Conservation (phyloP, 2,797 vertebrate species). For the Epinephelus malabaricus region DNA sequence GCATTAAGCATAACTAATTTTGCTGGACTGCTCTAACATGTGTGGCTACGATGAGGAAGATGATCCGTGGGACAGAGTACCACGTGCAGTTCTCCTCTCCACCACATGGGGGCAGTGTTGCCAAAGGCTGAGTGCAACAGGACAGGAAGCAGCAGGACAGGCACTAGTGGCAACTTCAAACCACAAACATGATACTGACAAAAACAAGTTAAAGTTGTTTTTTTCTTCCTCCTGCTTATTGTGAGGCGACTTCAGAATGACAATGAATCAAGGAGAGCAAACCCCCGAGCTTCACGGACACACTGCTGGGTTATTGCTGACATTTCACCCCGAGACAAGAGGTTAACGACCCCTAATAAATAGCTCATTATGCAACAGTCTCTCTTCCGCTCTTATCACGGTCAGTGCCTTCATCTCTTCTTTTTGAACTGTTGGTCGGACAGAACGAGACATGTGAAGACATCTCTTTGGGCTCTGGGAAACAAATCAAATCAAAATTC, state of each 20-base stretch:
- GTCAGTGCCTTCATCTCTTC: not conserved
- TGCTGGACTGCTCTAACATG: not conserved
- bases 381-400: constrained; percentile 15
- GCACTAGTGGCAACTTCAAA: constrained; percentile 54
- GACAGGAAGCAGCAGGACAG: constrained; percentile 54
- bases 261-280: not conserved
- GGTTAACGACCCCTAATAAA: constrained; percentile 74
- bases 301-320: constrained; percentile 43
- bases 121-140: constrained; percentile 59
- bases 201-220: constrained; percentile 38
- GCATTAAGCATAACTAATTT: not conserved
- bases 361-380: constrained; percentile 62
- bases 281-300: constrained; percentile 9
- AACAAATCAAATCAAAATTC: not conserved
- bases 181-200: constrained; percentile 36
- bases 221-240: constrained; percentile 17
- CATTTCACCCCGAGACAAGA: constrained; percentile 53
- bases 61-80: constrained; percentile 4
- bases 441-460: not conserved
- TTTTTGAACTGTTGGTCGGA: not conserved
- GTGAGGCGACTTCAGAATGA: constrained; percentile 3
- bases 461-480: not conserved
- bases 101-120: constrained; percentile 81
- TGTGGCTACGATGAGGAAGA: not conserved
- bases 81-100: not conserved